Evolutionary conservation across 2,113 vertebrate genomes (phyloP).

Genomic region (Myotis brandtii): DNA sequence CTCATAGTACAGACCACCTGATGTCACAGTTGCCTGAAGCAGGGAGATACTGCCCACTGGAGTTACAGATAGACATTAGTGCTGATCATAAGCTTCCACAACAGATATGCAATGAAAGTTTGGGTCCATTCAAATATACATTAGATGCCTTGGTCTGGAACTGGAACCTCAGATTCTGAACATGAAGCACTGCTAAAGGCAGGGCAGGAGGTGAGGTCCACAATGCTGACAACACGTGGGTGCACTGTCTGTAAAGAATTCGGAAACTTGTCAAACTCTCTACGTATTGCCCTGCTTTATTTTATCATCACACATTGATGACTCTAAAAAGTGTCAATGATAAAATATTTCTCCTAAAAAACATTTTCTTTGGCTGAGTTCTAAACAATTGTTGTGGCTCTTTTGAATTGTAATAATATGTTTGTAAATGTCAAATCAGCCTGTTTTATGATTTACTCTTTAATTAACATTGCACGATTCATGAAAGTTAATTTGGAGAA

Average conservation of each 20-base stretch:
- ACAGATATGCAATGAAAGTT: neutral
- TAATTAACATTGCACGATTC: neutral
- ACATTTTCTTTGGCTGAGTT: neutral
- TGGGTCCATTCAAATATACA: neutral
- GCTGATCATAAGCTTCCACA: neutral
- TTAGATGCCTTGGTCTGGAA: neutral
- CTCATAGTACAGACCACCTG: neutral
- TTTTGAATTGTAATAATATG: neutral
- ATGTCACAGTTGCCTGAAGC: neutral
- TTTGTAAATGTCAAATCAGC: neutral
- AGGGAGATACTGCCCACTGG: neutral
- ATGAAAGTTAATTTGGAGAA: neutral
- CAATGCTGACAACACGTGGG: rapidly evolving
- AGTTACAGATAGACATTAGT: neutral
- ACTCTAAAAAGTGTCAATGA: neutral
- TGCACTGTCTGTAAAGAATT: neutral
- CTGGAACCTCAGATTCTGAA: neutral
- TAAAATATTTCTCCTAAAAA: neutral
- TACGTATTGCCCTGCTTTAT: neutral
- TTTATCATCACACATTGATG: neutral
- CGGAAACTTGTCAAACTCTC: neutral
- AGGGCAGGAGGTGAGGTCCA: too few species aligned
- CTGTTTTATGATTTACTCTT: neutral
- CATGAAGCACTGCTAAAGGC: neutral
- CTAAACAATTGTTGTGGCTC: neutral